Evolutionary conservation across 2,113 vertebrate genomes (phyloP), one percentile per base, ranked within the genome.

Genomic region (Otocyon megalotis): DNA sequence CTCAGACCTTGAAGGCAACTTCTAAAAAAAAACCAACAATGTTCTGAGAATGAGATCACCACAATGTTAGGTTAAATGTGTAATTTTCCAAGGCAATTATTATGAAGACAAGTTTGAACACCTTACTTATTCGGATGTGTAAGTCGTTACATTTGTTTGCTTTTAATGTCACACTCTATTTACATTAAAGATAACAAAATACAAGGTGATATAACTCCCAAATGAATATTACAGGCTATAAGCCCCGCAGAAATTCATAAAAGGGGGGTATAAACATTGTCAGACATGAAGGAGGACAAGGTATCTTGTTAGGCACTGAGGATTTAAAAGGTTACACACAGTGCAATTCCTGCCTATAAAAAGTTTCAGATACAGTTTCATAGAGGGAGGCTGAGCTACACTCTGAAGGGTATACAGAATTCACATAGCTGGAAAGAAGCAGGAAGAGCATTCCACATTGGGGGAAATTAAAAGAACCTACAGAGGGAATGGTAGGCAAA

Each of bases 31-130:
- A 69, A 17, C 26, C 17, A 67, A 22, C 71, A 50, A 13, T 32
- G 50, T 32, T 80, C 88, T 94, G 24, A 74, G 94, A 62, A 71
- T 63, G 60, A 93, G 72, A 37, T 48, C 71, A 56, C 37, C 79
- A 56, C 30, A 9, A 15, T 2, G 20, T 24, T 43, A 28, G n/a
- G 30, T 69, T 85, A 43, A 85, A 79, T 35, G 82, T 50, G 71
- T 88, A 12, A 84, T 88, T 72, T 88, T 87, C 89, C 86, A 53
- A 90, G 43, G 94, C 72, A 26, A 96, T 48, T 43, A 54, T 53
- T 87, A 30, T 80, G 76, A 93, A 88, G 81, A 67, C 90, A 72
- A 60, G 50, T 65, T 50, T 90, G 26, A 67, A 88, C 76, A 69
- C 60, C 54, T 69, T 43, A 58, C 93, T 79, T 53, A 88, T 10